phyloP scores from a whole-genome alignment of 1,140 invertebrate genomes.

The Dryas iulia region DNA sequence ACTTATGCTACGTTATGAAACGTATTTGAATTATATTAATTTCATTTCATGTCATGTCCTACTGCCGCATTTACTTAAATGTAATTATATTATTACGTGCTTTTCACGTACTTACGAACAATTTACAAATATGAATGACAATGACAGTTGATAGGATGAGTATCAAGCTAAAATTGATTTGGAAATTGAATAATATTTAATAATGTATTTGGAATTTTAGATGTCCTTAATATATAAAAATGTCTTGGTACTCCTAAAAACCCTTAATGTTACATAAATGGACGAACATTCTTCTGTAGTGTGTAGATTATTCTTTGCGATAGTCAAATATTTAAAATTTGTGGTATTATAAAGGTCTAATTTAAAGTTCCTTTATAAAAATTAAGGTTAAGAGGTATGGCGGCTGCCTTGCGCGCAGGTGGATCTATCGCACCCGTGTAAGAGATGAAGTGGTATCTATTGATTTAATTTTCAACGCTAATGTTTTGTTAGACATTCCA shows the following conservation, averaged over 20 bases:
- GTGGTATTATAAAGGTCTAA: not conserved
- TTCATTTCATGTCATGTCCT: slow-evolving; percentile 10
- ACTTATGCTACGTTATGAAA: not conserved
- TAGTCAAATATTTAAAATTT: not conserved
- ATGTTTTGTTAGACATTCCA: slow-evolving; percentile 4
- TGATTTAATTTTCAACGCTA: not conserved
- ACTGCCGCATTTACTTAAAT: slow-evolving; percentile 9
- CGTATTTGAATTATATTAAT: not conserved
- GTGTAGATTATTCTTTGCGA: not conserved
- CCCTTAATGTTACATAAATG: too few relatives aligned
- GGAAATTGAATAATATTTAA: not conserved
- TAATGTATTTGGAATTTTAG: not conserved
- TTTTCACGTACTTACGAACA: slow-evolving; percentile 7
- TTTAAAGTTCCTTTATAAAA: not conserved
- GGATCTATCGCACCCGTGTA: not conserved
- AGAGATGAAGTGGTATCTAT: not conserved
- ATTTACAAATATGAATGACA: not conserved
- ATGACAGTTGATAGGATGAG: not conserved
- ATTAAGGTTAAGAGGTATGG: not conserved
- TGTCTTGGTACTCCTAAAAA: not conserved
- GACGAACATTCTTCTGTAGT: too few relatives aligned
- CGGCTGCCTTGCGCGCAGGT: not conserved
- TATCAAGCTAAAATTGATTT: not conserved
- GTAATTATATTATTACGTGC: not conserved
- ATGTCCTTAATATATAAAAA: too few relatives aligned